Conservation (phyloP, 2,113 vertebrate species). For the Daphoenositta chrysoptera region DNA sequence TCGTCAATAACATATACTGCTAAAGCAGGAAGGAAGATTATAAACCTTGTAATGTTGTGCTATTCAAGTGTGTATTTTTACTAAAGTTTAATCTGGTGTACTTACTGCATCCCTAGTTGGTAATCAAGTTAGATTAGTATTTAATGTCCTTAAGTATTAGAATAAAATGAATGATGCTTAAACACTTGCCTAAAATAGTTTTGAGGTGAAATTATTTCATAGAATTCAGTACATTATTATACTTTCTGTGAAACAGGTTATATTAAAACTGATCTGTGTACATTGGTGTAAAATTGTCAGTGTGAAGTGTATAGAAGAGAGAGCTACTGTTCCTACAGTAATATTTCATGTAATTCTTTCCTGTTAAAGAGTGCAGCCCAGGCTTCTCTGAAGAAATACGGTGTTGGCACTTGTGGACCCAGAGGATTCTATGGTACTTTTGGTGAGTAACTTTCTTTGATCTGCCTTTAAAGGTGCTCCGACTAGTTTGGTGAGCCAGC, state of each 20-base stretch:
- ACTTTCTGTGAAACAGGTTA: neutral
- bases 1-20: neutral
- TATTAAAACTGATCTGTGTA: neutral
- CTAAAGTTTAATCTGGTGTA: neutral
- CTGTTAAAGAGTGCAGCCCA: conserved; percentile 83
- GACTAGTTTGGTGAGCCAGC: neutral
- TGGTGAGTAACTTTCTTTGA: conserved; percentile 74
- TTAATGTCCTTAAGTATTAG: neutral
- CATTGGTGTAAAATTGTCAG: neutral
- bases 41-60: neutral
- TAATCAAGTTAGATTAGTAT: neutral
- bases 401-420: conserved; percentile 94
- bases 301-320: neutral
- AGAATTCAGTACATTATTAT: neutral
- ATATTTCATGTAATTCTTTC: neutral
- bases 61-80: neutral
- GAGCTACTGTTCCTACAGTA: neutral
- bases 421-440: conserved; percentile 98
- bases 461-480: neutral
- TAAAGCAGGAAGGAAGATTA: neutral
- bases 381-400: conserved; percentile 89
- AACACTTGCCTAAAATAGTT: neutral
- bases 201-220: neutral
- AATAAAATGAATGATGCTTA: neutral
- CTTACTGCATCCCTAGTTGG: neutral